Conservation (phyloP, 1,140 invertebrate genomes). For the Hirudo medicinalis region DNA sequence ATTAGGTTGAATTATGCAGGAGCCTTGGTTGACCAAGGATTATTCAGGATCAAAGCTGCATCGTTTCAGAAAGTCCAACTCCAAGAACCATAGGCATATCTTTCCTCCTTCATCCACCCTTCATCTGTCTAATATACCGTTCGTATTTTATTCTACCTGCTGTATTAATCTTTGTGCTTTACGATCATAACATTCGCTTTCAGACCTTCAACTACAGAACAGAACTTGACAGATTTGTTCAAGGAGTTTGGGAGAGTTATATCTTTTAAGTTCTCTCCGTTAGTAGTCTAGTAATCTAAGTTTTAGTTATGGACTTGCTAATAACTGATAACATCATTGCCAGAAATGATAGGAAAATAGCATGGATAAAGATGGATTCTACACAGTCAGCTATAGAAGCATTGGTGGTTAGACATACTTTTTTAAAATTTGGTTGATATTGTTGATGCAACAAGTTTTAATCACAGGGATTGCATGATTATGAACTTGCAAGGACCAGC, state of each 20-base stretch:
- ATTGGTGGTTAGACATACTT: conserved; percentile 53
- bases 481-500: conserved; percentile 43
- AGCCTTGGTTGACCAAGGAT: conserved; percentile 93
- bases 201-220: conserved; percentile 20
- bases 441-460: too few relatives aligned
- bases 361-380: conserved; percentile 79
- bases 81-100: conserved; percentile 99
- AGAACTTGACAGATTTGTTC: conserved; percentile 29
- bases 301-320: too few relatives aligned
- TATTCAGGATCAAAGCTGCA: conserved; percentile 90
- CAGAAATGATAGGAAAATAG: conserved; percentile 94
- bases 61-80: conserved; percentile 96
- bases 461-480: conserved; percentile 44
- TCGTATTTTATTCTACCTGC: conserved; percentile 19
- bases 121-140: conserved; percentile 98
- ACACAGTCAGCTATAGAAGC: conserved; percentile 90
- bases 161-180: background rate
- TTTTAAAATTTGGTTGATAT: background rate
- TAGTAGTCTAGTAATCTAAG: conserved; percentile 28
- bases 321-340: too few relatives aligned
- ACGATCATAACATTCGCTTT: background rate
- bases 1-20: conserved; percentile 39
- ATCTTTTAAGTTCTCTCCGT: conserved; percentile 48
- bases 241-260: conserved; percentile 40
- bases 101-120: conserved; percentile 93